Conservation (phyloP, 2,888 invertebrate genomes). For the Octonoba sinensis region DNA sequence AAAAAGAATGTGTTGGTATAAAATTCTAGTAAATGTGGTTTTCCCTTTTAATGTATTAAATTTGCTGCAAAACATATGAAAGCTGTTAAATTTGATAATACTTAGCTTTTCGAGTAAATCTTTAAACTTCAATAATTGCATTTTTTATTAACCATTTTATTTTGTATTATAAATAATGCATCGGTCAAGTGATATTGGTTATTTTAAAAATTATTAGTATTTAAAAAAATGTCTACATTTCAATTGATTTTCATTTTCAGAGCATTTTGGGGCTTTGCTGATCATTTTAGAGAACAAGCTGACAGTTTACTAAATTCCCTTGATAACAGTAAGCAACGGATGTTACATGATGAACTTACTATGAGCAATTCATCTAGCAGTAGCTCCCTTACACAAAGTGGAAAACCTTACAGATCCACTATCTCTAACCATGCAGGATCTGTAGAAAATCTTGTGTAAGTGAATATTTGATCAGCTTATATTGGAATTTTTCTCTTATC, state of each 20-base stretch:
- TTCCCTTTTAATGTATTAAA: too few species aligned
- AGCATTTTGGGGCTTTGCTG: slow-evolving; percentile 90
- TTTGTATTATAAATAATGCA: too few species aligned
- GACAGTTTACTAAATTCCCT: slow-evolving; percentile 85
- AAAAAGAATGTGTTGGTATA: too few species aligned
- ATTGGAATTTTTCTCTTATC: not conserved
- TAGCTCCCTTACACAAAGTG: slow-evolving; percentile 70
- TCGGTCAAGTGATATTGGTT: too few species aligned
- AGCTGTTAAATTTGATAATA: too few species aligned
- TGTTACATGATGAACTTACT: slow-evolving; percentile 75
- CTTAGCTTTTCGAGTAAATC: too few species aligned
- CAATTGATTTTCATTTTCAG: slow-evolving; percentile 72
- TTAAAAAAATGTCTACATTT: too few species aligned
- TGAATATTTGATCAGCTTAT: not conserved
- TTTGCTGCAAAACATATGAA: too few species aligned
- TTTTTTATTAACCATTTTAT: too few species aligned
- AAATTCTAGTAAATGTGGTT: too few species aligned
- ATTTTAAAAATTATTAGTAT: too few species aligned
- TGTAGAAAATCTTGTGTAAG: slow-evolving; percentile 68
- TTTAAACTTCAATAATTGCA: too few species aligned
- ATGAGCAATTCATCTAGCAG: slow-evolving; percentile 73
- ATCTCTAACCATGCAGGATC: slow-evolving; percentile 67
- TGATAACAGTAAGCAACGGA: slow-evolving; percentile 82
- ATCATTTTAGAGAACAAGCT: slow-evolving; percentile 91
- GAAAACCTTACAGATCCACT: slow-evolving; percentile 57